Percentiles rank a stretch among this genome's conserved stretches.
Evolutionary conservation across 2,888 invertebrate genomes (phyloP).

Genomic region (Bellardia bayeri): DNA sequence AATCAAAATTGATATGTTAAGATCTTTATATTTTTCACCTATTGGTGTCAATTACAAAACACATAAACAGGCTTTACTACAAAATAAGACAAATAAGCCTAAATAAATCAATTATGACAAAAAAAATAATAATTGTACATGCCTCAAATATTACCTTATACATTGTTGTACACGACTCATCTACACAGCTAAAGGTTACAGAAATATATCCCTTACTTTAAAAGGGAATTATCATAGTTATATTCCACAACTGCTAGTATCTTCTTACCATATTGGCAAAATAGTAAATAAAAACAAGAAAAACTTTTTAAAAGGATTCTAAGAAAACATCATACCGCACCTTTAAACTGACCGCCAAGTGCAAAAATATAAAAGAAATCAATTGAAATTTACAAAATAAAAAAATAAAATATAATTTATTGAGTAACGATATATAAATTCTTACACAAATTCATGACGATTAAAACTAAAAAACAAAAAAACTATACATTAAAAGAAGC

Average conservation of each 20-base stretch:
- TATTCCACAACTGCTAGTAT: constrained; percentile 29
- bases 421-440: constrained; percentile 44
- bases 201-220: not conserved
- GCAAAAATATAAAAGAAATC: constrained; percentile 20
- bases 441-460: constrained; percentile 51
- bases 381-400: constrained; percentile 40
- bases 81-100: no score
- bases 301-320: constrained; percentile 25
- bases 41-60: no score
- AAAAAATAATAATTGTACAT: not conserved
- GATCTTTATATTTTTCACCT: no score
- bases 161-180: not conserved
- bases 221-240: constrained; percentile 11
- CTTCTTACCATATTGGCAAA: constrained; percentile 3
- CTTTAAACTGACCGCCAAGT: constrained; percentile 39
- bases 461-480: not conserved
- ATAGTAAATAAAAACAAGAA: not conserved
- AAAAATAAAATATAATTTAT: constrained; percentile 46
- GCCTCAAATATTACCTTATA: not conserved
- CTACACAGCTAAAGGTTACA: not conserved
- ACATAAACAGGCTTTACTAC: no score
- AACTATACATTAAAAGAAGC: not conserved
- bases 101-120: not conserved
- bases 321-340: constrained; percentile 22
- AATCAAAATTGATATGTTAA: no score